phyloP scores from a whole-genome alignment of 2,888 invertebrate genomes.

The Julus scanicus region DNA sequence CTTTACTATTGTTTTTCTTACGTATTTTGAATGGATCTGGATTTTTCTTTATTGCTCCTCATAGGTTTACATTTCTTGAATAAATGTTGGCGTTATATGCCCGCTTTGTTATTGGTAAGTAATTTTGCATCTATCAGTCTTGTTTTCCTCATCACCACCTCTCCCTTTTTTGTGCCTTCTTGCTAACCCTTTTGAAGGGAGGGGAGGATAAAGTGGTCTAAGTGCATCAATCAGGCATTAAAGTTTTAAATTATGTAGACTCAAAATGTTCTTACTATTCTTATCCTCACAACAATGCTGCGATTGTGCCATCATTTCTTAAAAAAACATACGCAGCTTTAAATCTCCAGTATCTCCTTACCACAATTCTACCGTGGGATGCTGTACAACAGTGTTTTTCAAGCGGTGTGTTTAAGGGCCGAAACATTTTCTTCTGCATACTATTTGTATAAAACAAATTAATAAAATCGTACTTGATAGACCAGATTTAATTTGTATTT shows the following conservation, averaged over 20 bases:
- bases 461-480: no score
- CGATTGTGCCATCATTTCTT: no score
- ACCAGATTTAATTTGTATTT: no score
- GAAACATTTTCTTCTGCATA: no score
- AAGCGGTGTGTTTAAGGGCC: no score
- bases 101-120: not conserved
- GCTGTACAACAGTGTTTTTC: no score
- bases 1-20: constrained; percentile 7
- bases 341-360: no score
- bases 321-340: no score
- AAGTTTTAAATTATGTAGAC: not conserved
- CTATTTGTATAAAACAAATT: no score
- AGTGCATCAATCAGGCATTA: not conserved
- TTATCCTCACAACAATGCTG: no score
- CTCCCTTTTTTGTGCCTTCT: not conserved
- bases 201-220: not conserved
- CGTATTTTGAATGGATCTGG: not conserved
- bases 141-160: not conserved
- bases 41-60: constrained; percentile 11
- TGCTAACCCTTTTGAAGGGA: not conserved
- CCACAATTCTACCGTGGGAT: no score
- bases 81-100: constrained; percentile 25
- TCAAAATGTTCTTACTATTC: no score
- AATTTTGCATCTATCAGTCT: not conserved
- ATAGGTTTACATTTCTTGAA: constrained; percentile 19